Evolutionary conservation across 1,140 invertebrate genomes (phyloP).

Genomic region (Cotesia typhae): DNA sequence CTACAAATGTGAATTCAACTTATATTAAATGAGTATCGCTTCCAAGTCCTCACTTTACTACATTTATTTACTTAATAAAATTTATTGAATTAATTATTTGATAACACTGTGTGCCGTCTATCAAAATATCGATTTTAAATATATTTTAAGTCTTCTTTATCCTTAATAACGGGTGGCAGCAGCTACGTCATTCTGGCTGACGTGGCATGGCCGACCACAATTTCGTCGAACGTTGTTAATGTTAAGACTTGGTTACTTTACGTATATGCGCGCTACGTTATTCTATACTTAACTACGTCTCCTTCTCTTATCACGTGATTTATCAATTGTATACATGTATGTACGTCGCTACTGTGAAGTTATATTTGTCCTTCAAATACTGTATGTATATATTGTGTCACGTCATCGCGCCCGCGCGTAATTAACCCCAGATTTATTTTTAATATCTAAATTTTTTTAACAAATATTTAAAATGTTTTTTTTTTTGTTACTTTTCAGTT

Average conservation of each 20-base stretch:
- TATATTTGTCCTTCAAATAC: conserved; percentile 4
- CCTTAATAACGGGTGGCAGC: conserved; percentile 14
- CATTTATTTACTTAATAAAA: conserved; percentile 9
- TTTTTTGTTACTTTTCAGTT: neutral
- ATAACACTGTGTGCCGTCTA: conserved; percentile 17
- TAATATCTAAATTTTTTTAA: no score
- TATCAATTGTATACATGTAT: neutral
- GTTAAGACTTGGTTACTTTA: conserved; percentile 25
- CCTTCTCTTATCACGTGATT: conserved; percentile 18
- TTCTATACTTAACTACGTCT: neutral
- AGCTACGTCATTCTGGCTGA: conserved; percentile 43
- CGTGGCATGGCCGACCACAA: conserved; percentile 39
- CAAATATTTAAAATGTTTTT: no score
- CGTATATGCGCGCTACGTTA: conserved; percentile 21
- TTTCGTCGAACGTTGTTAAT: conserved; percentile 27
- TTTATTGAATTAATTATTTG: neutral
- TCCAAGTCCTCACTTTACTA: neutral
- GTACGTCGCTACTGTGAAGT: neutral
- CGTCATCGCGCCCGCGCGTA: conserved; percentile 8
- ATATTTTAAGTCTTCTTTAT: neutral
- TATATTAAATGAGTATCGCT: conserved; percentile 5
- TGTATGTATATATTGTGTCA: conserved; percentile 14
- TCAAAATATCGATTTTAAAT: neutral
- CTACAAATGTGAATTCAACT: conserved; percentile 19
- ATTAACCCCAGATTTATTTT: no score